These are phyloP conservation scores for Epizoanthus fatuus DNA, from an alignment of 92 coral and sea anemone species.

Conservation along the genomic window DNA sequence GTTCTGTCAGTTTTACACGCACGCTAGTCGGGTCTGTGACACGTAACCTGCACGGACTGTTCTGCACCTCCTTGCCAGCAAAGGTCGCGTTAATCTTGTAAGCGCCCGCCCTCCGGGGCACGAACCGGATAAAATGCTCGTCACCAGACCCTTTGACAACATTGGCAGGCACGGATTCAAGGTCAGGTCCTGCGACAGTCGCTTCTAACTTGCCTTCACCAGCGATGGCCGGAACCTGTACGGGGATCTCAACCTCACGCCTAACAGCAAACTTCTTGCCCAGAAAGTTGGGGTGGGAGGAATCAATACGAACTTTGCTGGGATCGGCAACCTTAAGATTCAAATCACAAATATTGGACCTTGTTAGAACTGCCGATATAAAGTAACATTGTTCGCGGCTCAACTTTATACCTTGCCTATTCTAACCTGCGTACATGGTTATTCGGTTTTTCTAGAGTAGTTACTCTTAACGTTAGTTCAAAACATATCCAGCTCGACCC, in stretches of 20 bases:
- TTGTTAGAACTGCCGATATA: too few relatives aligned
- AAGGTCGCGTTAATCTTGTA: constrained; percentile 75
- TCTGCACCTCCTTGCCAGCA: constrained; percentile 82
- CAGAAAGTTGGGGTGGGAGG: constrained; percentile 59
- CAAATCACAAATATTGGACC: not conserved
- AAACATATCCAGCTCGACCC: too few relatives aligned
- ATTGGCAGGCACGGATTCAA: constrained; percentile 76
- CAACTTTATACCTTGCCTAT: not conserved
- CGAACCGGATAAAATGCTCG: constrained; percentile 81
- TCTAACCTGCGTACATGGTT: not conserved
- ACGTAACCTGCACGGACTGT: constrained; percentile 74
- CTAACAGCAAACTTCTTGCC: constrained; percentile 72
- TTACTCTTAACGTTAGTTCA: too few relatives aligned
- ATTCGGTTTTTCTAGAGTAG: too few relatives aligned
- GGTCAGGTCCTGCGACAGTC: constrained; percentile 83
- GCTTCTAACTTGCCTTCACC: constrained; percentile 96
- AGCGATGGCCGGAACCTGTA: constrained; percentile 90
- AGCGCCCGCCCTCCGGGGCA: constrained; percentile 78
- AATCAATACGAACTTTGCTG: constrained; percentile 73
- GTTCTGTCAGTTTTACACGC: constrained; percentile 74
- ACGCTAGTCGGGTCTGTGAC: constrained; percentile 74
- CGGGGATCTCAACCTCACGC: constrained; percentile 92
- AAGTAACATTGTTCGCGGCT: too few relatives aligned
- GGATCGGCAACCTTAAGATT: constrained; percentile 80
- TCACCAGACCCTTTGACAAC: constrained; percentile 88